Percentiles rank a stretch among this genome's conserved stretches.
Evolutionary conservation across 1,140 invertebrate genomes (phyloP).

Genomic region (Nymphalis io): DNA sequence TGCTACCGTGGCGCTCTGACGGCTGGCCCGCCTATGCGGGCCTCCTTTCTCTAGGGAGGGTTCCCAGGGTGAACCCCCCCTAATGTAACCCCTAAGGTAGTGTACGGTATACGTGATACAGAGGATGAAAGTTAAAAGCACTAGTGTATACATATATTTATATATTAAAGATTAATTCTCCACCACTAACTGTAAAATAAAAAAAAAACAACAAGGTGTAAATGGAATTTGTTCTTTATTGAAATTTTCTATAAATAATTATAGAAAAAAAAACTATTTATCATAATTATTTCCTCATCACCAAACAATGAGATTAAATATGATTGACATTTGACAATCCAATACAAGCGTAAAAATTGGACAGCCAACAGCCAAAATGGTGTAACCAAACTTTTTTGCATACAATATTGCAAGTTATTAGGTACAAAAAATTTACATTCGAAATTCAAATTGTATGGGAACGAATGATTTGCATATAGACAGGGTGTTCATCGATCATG

Average conservation of each 20-base stretch:
- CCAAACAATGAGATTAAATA: not conserved
- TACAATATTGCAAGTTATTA: conserved; percentile 56
- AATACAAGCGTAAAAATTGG: conserved; percentile 20
- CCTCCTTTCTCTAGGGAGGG: no score
- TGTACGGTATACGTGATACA: no score
- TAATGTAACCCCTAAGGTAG: no score
- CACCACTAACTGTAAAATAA: no score
- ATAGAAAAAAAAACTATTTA: not conserved
- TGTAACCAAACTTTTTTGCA: conserved; percentile 54
- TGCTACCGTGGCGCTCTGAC: no score
- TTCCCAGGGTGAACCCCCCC: no score
- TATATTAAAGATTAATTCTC: no score
- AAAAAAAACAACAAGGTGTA: not conserved
- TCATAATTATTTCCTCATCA: conserved; percentile 6
- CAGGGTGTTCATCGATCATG: conserved; percentile 59
- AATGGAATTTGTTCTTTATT: no score
- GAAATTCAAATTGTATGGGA: conserved; percentile 62
- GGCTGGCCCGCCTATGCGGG: no score
- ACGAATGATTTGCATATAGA: conserved; percentile 71
- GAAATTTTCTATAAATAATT: no score
- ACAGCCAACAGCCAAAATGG: conserved; percentile 20
- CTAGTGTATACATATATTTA: no score
- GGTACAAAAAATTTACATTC: conserved; percentile 65
- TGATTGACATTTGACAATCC: conserved; percentile 10
- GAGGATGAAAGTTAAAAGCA: no score